A percentile compares a stretch with the other conserved stretches of the same genome.
Evolutionary conservation across 2,888 invertebrate genomes (phyloP).

Genomic region (Melanophora roralis): DNA sequence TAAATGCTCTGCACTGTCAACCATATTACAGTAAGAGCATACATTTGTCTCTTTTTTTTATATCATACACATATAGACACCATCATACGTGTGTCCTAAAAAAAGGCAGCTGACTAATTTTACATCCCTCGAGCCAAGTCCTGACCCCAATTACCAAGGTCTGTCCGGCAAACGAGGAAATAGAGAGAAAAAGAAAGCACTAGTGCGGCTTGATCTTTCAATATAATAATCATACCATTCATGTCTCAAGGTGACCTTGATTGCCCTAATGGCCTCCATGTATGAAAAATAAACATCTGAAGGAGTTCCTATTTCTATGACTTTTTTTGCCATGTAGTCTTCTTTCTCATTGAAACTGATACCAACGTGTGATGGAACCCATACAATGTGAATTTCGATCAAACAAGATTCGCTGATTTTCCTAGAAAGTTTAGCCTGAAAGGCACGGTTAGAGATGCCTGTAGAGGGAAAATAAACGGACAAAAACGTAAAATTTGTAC

Average conservation of each 20-base stretch:
- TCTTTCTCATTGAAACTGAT: not conserved
- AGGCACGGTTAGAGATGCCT: not conserved
- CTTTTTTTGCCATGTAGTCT: not conserved
- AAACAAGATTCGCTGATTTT: not conserved
- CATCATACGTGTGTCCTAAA: not conserved
- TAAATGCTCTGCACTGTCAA: not conserved
- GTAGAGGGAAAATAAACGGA: conserved; percentile 8
- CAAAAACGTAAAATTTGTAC: not conserved
- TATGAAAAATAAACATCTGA: not conserved
- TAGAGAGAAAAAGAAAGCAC: not conserved
- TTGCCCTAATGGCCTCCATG: not conserved
- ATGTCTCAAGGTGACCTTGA: not conserved
- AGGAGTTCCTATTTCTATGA: not conserved
- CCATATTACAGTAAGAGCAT: not conserved
- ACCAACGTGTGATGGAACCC: not conserved
- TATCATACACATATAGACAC: not conserved
- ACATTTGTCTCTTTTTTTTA: not conserved
- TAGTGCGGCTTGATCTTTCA: not conserved
- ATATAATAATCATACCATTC: not conserved
- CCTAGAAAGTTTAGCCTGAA: not conserved
- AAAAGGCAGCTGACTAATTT: not conserved
- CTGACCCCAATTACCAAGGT: not conserved
- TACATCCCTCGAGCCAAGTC: not conserved
- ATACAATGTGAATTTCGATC: not conserved
- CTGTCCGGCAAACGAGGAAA: not conserved